Conservation (phyloP, 2,113 vertebrate genomes). For the Thamnophis sirtalis region DNA sequence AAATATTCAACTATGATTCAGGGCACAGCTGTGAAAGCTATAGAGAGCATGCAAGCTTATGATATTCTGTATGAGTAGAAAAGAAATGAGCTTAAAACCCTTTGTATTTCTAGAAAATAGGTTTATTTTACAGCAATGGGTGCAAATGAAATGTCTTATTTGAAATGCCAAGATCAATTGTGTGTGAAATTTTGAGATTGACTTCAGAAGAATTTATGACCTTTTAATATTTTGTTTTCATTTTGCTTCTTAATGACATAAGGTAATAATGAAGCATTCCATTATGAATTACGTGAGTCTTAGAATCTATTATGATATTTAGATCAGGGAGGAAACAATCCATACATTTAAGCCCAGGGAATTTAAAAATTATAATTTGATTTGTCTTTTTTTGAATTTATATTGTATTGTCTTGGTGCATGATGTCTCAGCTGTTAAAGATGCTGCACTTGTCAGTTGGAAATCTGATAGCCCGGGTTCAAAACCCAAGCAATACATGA, state of each 20-base stretch:
- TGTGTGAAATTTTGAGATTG: background rate
- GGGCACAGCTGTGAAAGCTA: background rate
- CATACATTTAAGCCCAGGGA: background rate
- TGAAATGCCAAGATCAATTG: background rate
- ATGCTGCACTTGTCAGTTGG: background rate
- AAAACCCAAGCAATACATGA: background rate
- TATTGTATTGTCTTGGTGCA: background rate
- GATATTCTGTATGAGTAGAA: background rate
- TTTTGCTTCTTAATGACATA: background rate
- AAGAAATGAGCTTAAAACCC: slow-evolving; percentile 26
- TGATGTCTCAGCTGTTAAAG: background rate
- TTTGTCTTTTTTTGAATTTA: background rate
- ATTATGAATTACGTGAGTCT: background rate
- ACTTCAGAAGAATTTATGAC: background rate
- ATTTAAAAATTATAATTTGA: background rate
- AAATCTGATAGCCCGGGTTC: background rate
- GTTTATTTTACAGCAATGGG: background rate
- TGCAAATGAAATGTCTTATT: background rate
- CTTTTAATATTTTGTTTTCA: background rate
- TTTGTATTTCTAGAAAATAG: background rate
- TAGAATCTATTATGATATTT: background rate
- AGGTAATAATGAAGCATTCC: background rate
- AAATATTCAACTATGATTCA: slow-evolving; percentile 13
- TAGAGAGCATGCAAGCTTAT: background rate
- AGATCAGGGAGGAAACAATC: background rate